Base-by-base conservation (phyloP, 2,888 invertebrate species). In the Mythimna loreyi region DNA sequence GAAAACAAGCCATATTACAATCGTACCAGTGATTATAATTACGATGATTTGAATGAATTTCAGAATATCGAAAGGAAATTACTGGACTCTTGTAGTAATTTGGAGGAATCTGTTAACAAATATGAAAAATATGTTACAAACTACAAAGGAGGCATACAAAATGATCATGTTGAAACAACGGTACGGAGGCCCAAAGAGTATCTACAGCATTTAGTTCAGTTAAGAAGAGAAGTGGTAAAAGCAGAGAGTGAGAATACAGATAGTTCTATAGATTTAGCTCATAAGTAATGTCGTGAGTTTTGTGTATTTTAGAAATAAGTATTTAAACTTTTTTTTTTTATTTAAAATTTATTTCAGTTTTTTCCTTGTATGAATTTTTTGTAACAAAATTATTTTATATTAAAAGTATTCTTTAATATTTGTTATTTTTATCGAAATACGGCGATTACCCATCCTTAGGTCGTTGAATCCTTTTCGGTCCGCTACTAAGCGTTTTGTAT, bases 191-290 rank as follows among this genome's bases (percentile, higher is more conserved):
- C 97, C 1, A 97, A 96, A 65, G 96, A 96, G 72, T 97, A 96
- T 90, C 87, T 97, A 68, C 96, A 95, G 80, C 96, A 97, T 87
- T 92, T 97, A 74, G 96, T 97, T 16, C 92, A 94, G 65, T 90
- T 97, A 89, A 91, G 97, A 79, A 93, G 94, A 83, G 95, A 97
- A 80, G 93, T 96, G 23, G 93, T 97, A 0, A 95, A 94, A 85
- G 92, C 91, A n/a, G 94, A 96, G 57, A 93, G 93, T 76, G 95
- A 96, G 53, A 92, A 87, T 33, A 88, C 88, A 19, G 90, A 91
- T 45, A 87, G 85, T 74, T 87, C 85, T 13, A 28, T 77, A 28
- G 81, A 82, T 52, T 19, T 79, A 53, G 64, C 57, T 64, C 61
- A 70, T 71, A 78, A 84, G 70, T 86, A 77, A 72, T 43, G 11